Percentiles rank a stretch among this genome's conserved stretches.
Conservation (phyloP, 1,140 invertebrate genomes). For the Riptortus pedestris region DNA sequence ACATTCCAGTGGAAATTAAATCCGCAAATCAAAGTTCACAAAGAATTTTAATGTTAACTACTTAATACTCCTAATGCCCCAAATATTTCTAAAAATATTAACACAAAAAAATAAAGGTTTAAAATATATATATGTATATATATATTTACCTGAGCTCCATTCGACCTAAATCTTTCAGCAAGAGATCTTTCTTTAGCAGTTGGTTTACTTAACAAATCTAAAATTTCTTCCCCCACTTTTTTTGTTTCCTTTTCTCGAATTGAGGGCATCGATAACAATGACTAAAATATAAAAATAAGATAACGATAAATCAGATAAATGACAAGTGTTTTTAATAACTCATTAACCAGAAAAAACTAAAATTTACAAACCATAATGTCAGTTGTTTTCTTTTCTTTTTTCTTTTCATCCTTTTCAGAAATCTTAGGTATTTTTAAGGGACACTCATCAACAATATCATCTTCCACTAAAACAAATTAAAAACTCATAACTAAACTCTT, state of each 20-base stretch:
- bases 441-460: slow-evolving; percentile 34
- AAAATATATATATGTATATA: too few species aligned
- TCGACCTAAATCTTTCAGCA: slow-evolving; percentile 88
- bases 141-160: slow-evolving; percentile 43
- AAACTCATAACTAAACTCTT: too few species aligned
- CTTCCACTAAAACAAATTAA: slow-evolving; percentile 34
- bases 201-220: slow-evolving; percentile 85
- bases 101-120: too few species aligned
- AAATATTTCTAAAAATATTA: too few species aligned
- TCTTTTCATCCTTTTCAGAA: slow-evolving; percentile 32
- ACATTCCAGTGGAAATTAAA: too few species aligned
- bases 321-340: background rate
- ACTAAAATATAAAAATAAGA: slow-evolving; percentile 45
- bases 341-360: background rate
- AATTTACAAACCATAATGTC: slow-evolving; percentile 50
- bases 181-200: slow-evolving; percentile 90
- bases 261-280: slow-evolving; percentile 82
- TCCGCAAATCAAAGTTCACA: too few species aligned
- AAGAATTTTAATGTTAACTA: too few species aligned
- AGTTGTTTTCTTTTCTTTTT: slow-evolving; percentile 43
- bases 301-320: background rate
- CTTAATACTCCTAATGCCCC: too few species aligned
- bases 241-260: slow-evolving; percentile 91
- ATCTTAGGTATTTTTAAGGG: slow-evolving; percentile 37
- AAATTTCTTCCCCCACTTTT: slow-evolving; percentile 89